These are phyloP conservation scores for Pagrus major DNA, from an alignment of 2,113 vertebrate genomes.

Conservation along the genomic window DNA sequence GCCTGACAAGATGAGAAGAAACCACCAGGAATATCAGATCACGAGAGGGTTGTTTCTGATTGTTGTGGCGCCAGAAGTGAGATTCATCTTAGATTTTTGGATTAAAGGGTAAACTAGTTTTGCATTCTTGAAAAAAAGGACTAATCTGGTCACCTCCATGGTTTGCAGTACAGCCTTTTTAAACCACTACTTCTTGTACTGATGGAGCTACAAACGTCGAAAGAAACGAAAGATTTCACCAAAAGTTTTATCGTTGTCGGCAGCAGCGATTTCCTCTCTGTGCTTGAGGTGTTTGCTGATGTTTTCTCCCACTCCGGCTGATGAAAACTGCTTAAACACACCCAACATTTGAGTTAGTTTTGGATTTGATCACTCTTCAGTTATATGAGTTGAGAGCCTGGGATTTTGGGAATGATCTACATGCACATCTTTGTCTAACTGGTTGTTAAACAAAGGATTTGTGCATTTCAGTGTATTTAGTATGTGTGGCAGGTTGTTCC, in stretches of 20 bases:
- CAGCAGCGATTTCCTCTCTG: neutral
- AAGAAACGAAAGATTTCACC: too few species aligned
- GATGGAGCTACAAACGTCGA: neutral
- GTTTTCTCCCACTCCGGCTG: too few species aligned
- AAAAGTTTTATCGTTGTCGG: neutral
- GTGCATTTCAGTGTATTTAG: neutral
- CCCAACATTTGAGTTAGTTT: neutral
- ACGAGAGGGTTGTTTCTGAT: neutral
- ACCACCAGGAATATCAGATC: neutral
- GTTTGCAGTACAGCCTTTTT: neutral
- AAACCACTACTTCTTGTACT: neutral
- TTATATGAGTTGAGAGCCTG: neutral
- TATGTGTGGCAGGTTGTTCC: neutral
- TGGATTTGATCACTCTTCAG: too few species aligned
- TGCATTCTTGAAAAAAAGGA: neutral
- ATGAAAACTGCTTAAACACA: too few species aligned
- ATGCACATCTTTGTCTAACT: neutral
- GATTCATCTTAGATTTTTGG: neutral
- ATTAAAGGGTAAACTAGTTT: conserved; percentile 6
- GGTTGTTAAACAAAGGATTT: neutral
- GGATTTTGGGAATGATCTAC: neutral
- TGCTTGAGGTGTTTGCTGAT: neutral
- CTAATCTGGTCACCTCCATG: neutral
- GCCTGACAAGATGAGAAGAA: neutral
- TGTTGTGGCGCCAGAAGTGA: neutral